These are phyloP conservation scores for Pseudomyrmex flavicornis DNA, from an alignment of 1,140 invertebrate species.

Conservation along the genomic window DNA sequence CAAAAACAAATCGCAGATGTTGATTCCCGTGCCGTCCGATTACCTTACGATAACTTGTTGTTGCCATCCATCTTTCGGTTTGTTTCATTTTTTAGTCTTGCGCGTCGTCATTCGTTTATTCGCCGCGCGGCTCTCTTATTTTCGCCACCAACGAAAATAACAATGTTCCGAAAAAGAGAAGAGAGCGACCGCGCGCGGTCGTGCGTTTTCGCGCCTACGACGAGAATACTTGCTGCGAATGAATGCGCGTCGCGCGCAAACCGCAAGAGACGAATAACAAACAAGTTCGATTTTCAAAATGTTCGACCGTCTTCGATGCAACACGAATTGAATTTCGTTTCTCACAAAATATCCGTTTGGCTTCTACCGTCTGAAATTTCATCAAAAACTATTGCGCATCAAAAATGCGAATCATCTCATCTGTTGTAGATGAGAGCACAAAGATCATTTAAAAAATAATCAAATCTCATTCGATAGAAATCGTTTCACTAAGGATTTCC, in stretches of 20 bases:
- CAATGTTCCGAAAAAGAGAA: conserved; percentile 49
- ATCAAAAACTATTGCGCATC: too few relatives aligned
- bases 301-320: neutral
- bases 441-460: neutral
- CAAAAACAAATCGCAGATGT: conserved; percentile 61
- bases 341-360: neutral
- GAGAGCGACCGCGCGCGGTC: neutral
- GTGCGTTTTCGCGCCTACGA: too few relatives aligned
- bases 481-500: too few relatives aligned
- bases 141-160: conserved; percentile 64
- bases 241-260: neutral
- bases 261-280: neutral
- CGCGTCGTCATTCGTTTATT: conserved; percentile 31
- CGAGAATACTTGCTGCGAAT: neutral
- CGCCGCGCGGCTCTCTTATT: conserved; percentile 53
- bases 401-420: too few relatives aligned
- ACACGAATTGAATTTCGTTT: neutral
- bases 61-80: conserved; percentile 54
- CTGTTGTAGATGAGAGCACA: neutral
- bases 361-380: too few relatives aligned
- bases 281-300: conserved; percentile 15
- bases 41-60: conserved; percentile 68
- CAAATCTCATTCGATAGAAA: too few relatives aligned
- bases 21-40: conserved; percentile 62
- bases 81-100: neutral